A percentile compares a stretch with the other conserved stretches of the same genome.
Conservation (phyloP, 2,797 vertebrate genomes). For the Micromesistius poutassou region DNA sequence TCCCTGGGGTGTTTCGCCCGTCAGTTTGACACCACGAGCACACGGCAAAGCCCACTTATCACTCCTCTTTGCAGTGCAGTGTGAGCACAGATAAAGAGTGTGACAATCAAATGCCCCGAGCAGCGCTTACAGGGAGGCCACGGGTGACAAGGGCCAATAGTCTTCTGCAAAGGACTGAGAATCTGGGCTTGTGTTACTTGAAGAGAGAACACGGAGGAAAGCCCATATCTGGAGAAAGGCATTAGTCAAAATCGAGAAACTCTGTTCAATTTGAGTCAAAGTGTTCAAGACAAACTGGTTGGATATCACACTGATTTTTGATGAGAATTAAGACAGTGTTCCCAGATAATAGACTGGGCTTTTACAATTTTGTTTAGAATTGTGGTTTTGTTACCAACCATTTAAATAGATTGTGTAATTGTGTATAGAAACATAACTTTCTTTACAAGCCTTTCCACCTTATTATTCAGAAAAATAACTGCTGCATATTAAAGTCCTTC, state of each 20-base stretch:
- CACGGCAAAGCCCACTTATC: constrained; percentile 57
- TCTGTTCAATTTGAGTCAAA: background rate
- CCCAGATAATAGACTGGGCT: background rate
- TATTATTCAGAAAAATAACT: background rate
- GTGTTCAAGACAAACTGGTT: background rate
- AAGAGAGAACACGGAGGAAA: constrained; percentile 20
- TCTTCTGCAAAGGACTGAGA: constrained; percentile 51
- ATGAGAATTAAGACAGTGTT: constrained; percentile 11
- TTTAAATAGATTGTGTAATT: background rate
- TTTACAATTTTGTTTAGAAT: background rate
- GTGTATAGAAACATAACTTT: background rate
- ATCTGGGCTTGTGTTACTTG: constrained; percentile 30
- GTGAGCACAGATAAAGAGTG: constrained; percentile 61
- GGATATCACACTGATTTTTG: constrained; percentile 9
- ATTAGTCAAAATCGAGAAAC: background rate
- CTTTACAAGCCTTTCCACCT: background rate
- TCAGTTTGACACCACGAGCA: background rate
- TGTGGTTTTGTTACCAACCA: background rate
- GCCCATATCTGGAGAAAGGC: constrained; percentile 34
- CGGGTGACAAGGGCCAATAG: constrained; percentile 25
- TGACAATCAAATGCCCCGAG: constrained; percentile 62
- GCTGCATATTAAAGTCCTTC: background rate
- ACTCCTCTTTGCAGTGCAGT: constrained; percentile 43
- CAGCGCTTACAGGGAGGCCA: constrained; percentile 27
- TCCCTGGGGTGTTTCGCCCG: background rate